phyloP scores from a whole-genome alignment of 2,113 vertebrate species.

The Saiga tatarica region DNA sequence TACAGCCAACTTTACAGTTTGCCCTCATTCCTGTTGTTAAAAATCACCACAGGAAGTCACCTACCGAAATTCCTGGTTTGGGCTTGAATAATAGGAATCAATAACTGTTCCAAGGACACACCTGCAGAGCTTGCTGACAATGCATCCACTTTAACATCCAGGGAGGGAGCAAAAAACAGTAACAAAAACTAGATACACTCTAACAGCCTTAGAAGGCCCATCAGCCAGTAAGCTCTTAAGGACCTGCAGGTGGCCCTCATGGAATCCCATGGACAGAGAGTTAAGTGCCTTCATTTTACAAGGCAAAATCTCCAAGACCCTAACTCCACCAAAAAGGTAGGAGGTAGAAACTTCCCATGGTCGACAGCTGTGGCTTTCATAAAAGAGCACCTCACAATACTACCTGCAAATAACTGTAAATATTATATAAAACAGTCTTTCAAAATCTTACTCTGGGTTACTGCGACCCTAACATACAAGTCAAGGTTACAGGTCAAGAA shows the following conservation, averaged over 20 bases:
- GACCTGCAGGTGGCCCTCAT: neutral
- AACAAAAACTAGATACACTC: neutral
- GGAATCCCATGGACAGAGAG: neutral
- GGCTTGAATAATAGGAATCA: neutral
- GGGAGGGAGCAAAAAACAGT: neutral
- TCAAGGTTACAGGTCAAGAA: neutral
- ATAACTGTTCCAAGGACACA: neutral
- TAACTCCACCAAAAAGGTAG: neutral
- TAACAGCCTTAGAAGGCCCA: neutral
- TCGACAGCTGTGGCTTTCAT: neutral
- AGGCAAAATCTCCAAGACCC: neutral
- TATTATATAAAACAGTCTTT: neutral
- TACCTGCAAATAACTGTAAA: neutral
- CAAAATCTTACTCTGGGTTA: neutral
- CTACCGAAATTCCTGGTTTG: neutral
- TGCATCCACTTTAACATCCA: neutral
- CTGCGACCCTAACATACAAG: neutral
- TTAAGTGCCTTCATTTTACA: too few relatives aligned
- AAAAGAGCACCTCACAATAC: neutral
- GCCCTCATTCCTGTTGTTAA: neutral
- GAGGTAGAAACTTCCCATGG: neutral
- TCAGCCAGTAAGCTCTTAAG: neutral
- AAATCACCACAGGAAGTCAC: neutral
- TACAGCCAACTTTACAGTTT: neutral
- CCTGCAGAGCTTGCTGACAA: neutral